Base-by-base conservation (phyloP, 2,797 vertebrate genomes). In the Hephaestus fuliginosus region DNA sequence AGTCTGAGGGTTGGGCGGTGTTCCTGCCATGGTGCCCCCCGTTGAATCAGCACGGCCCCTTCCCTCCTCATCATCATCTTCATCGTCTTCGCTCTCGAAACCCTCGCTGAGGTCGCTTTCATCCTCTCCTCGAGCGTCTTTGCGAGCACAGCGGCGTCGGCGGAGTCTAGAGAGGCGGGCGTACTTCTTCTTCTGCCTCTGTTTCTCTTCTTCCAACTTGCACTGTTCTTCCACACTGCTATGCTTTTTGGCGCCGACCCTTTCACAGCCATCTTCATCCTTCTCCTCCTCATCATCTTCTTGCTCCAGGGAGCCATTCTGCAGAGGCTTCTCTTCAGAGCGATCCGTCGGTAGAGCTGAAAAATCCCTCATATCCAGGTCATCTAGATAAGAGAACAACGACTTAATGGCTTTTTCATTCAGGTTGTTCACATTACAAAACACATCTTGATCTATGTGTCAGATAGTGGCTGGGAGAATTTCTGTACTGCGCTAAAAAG, bases 81-180 rank as follows among this genome's bases (percentile, higher is more conserved):
- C 95, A 0, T 96, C 96, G 4, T 96, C 95, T 10, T 96, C 95
- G 2, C 96, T 96, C 91, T 99, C 97, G 1, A 99, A 99, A 43
- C 98, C 98, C 89, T 99, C 98, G 0, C 98, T 99, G 86, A 99
- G 94, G 92, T 99, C 98, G 0, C 98, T 99, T 78, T 99, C 98
- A 0, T 98, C 98, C 57, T 95, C 95, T 17, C 96, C 95, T 30
- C 93, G 93, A 0, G 94, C 87, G 20, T 94, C 95, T 79, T 96
- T 96, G 81, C 94, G 95, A 9, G 95, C 94, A 9, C 97, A 97
- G 51, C 98, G 96, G 5, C 98, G 96, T 0, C 98, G 95, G 0
- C 98, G 96, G 9, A 99, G 91, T 63, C 97, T 96, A 6, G 97
- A 98, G 0, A 99, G 96, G 1, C 98, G 97, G 0, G 96, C 96